Conservation (phyloP, 2,113 vertebrate species). For the Tichodroma muraria region DNA sequence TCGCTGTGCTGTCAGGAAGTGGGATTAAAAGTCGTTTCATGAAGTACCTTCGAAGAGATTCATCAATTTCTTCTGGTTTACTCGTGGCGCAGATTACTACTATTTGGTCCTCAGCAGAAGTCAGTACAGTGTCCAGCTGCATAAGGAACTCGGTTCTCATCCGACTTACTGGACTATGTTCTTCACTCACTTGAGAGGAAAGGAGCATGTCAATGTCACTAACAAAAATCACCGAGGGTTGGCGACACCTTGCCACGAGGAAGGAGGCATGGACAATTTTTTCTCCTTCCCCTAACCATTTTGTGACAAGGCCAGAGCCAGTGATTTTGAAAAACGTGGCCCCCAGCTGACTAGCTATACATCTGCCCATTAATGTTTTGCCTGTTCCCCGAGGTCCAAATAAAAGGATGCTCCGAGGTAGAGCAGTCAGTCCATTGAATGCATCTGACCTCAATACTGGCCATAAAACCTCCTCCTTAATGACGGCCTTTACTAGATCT, state of each 20-base stretch:
- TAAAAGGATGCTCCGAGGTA: slow-evolving; percentile 95
- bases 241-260: slow-evolving; percentile 93
- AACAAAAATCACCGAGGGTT: slow-evolving; percentile 94
- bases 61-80: slow-evolving; percentile 98
- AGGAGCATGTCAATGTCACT: slow-evolving; percentile 95
- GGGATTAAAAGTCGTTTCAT: slow-evolving; percentile 97
- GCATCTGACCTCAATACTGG: slow-evolving; percentile 96
- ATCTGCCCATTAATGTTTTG: slow-evolving; percentile 90
- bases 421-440: slow-evolving; percentile 89
- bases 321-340: slow-evolving; percentile 92
- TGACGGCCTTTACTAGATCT: slow-evolving; percentile 92
- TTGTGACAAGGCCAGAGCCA: slow-evolving; percentile 89
- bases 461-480: slow-evolving; percentile 99
- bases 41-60: slow-evolving; percentile 97
- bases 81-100: slow-evolving; percentile 96
- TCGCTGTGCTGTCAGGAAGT: slow-evolving; percentile 92
- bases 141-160: slow-evolving; percentile 96
- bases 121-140: slow-evolving; percentile 93
- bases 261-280: slow-evolving; percentile 96
- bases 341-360: slow-evolving; percentile 94
- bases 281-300: slow-evolving; percentile 93
- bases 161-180: slow-evolving; percentile 88
- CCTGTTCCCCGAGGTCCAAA: slow-evolving; percentile 98
- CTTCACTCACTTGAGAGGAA: slow-evolving; percentile 88
- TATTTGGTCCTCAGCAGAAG: slow-evolving; percentile 93